A percentile compares a stretch with the other conserved stretches of the same genome.
These are phyloP conservation scores for Gymnogyps californianus DNA, from an alignment of 2,113 vertebrate genomes.

Conservation along the genomic window DNA sequence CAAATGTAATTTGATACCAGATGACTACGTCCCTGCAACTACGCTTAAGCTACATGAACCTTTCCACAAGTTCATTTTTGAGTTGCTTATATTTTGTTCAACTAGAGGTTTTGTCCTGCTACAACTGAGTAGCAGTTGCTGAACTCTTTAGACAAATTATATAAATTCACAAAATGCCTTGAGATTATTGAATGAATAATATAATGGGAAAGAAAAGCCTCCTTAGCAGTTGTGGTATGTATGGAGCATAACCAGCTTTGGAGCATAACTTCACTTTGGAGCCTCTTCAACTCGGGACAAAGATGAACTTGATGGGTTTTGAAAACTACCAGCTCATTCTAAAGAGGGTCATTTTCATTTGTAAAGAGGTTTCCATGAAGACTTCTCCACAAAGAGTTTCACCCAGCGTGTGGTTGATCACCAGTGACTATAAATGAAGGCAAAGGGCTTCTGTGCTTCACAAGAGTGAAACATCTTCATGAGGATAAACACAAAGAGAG, in stretches of 20 bases:
- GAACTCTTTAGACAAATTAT: not conserved
- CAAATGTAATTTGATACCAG: not conserved
- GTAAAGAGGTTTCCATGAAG: not conserved
- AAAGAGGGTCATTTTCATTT: not conserved
- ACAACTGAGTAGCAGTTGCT: not conserved
- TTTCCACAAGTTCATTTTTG: not conserved
- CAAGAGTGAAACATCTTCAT: not conserved
- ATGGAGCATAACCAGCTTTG: not conserved
- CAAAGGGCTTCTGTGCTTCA: not conserved
- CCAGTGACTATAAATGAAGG: not conserved
- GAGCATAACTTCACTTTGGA: not conserved
- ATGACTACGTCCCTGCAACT: not conserved
- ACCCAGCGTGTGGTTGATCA: not conserved
- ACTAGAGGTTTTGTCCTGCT: not conserved
- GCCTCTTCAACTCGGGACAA: not conserved
- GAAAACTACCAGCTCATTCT: not conserved
- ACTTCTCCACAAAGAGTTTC: not conserved
- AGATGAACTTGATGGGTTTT: slow-evolving; percentile 6
- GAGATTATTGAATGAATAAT: not conserved
- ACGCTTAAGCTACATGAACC: not conserved
- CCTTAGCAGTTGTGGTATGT: not conserved
- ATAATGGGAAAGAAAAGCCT: not conserved
- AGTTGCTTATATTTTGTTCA: not conserved
- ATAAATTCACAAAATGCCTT: not conserved
- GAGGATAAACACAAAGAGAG: not conserved